A percentile compares a stretch with the other conserved stretches of the same genome.
These are phyloP conservation scores for Stictonetta naevosa DNA, from an alignment of 2,113 vertebrate species.

Conservation along the genomic window DNA sequence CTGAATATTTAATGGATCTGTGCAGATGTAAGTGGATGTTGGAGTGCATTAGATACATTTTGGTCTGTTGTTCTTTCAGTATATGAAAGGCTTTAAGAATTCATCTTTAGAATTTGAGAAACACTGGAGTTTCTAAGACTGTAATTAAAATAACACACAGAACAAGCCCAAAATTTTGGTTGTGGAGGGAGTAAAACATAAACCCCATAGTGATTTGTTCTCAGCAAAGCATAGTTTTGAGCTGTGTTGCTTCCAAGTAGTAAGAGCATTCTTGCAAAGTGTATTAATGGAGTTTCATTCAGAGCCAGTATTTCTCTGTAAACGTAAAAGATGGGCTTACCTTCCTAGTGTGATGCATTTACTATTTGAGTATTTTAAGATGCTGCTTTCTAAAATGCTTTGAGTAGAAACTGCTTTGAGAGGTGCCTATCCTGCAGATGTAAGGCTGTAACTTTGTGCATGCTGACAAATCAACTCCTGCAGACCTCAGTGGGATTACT, in stretches of 20 bases:
- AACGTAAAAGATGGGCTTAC: neutral
- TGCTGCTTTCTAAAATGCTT: neutral
- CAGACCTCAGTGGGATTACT: slow-evolving; percentile 30
- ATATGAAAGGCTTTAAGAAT: neutral
- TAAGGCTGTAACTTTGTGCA: neutral
- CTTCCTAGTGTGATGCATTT: neutral
- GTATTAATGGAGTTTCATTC: neutral
- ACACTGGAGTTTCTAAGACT: neutral
- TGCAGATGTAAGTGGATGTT: neutral
- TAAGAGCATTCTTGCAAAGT: neutral
- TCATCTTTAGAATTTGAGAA: neutral
- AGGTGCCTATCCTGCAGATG: neutral
- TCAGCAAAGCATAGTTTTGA: neutral
- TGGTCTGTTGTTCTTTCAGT: neutral
- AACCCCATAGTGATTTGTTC: neutral
- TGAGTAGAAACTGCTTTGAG: neutral
- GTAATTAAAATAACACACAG: neutral
- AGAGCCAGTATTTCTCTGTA: neutral
- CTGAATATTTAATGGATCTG: slow-evolving; percentile 40
- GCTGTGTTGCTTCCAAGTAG: neutral
- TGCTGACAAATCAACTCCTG: slow-evolving; percentile 45
- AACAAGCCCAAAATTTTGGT: neutral
- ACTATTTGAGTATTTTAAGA: neutral
- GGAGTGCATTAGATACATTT: slow-evolving; percentile 6
- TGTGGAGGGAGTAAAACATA: fast-evolving